Percentiles rank a stretch among this genome's conserved stretches.
Conservation (phyloP, 2,888 invertebrate species). For the Limenitis camilla region DNA sequence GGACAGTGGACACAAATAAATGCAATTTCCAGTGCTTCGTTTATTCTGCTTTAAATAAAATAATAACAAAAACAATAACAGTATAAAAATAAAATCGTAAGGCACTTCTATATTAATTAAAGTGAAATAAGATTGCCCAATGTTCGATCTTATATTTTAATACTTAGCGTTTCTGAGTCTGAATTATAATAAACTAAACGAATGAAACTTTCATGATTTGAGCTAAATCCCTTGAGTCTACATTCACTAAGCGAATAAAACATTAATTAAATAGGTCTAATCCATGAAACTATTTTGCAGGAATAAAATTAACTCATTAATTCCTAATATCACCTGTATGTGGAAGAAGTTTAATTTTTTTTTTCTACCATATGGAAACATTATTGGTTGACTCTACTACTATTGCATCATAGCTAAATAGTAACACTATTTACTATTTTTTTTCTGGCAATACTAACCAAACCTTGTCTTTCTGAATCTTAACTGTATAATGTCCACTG, state of each 20-base stretch:
- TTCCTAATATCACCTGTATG: too few species aligned
- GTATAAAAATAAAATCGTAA: conserved; percentile 69
- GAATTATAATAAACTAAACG: conserved; percentile 1
- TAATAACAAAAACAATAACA: conserved; percentile 42
- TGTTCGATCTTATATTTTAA: conserved; percentile 47
- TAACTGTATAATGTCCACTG: too few species aligned
- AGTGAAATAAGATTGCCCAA: conserved; percentile 55
- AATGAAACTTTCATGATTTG: conserved; percentile 27
- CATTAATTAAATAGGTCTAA: not conserved
- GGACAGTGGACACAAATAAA: conserved; percentile 55
- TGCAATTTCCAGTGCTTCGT: conserved; percentile 61
- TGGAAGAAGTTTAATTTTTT: too few species aligned
- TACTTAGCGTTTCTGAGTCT: conserved; percentile 36
- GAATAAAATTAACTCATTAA: too few species aligned
- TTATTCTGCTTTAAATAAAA: conserved; percentile 37
- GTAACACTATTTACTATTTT: too few species aligned
- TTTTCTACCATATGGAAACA: too few species aligned
- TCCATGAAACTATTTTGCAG: too few species aligned
- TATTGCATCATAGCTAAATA: too few species aligned
- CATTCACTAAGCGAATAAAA: not conserved
- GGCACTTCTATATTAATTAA: conserved; percentile 68
- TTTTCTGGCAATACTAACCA: too few species aligned
- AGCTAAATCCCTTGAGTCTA: conserved; percentile 16
- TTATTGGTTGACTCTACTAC: too few species aligned
- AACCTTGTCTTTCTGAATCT: too few species aligned